phyloP scores from a whole-genome alignment of 2,113 vertebrate species.

The rat (Rattus norvegicus) region DNA sequence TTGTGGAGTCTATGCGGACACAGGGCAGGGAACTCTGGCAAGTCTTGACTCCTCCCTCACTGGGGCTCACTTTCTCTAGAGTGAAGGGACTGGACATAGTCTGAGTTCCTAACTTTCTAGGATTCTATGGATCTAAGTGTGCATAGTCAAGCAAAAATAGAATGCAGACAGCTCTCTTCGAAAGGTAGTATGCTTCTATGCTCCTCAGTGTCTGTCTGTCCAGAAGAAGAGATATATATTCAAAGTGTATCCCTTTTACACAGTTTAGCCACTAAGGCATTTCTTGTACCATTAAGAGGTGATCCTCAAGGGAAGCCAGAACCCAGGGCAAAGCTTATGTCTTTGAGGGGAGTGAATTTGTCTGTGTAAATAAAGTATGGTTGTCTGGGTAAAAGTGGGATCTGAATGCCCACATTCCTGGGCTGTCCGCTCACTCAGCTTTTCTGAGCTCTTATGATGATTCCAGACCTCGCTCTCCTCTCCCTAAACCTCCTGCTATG shows the following conservation, averaged over 20 bases:
- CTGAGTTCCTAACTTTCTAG: background rate
- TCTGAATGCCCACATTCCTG: conserved; percentile 36
- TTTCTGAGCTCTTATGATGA: conserved; percentile 32
- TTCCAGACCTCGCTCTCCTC: conserved; percentile 11
- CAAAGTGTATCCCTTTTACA: background rate
- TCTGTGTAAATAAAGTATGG: conserved; percentile 55
- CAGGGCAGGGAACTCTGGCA: background rate
- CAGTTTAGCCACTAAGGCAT: background rate
- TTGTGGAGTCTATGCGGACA: background rate
- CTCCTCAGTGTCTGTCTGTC: background rate
- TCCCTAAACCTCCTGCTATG: background rate
- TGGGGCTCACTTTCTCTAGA: conserved; percentile 8
- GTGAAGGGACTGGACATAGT: background rate
- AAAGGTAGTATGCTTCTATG: background rate
- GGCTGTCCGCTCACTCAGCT: background rate
- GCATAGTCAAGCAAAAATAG: background rate
- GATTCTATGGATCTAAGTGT: background rate
- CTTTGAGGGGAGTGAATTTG: conserved; percentile 40
- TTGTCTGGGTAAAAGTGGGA: conserved; percentile 3
- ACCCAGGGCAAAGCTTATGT: conserved; percentile 32
- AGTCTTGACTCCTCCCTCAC: background rate
- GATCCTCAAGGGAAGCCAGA: background rate
- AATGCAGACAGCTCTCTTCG: background rate
- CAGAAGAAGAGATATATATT: background rate
- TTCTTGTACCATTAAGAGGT: conserved; percentile 13